Percentiles rank a stretch among this genome's conserved stretches.
These are phyloP conservation scores for Galaxea fascicularis DNA, from an alignment of 92 coral and sea anemone species.

Conservation along the genomic window DNA sequence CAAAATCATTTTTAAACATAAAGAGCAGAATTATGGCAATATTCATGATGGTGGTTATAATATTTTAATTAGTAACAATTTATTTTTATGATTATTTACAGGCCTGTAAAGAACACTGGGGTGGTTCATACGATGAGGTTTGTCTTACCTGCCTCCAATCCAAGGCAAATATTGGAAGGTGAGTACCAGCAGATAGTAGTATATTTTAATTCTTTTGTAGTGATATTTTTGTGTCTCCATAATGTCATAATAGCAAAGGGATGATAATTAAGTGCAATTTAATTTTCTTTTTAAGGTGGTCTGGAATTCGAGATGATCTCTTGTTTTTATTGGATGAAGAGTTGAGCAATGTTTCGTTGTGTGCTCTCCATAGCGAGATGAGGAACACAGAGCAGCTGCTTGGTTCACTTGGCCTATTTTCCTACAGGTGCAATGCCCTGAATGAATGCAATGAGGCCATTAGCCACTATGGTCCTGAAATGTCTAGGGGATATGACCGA, in stretches of 20 bases:
- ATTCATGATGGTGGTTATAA: too few species aligned
- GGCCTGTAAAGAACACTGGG: conserved; percentile 66
- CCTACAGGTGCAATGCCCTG: conserved; percentile 31
- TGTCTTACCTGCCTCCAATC: conserved; percentile 65
- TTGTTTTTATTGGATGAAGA: conserved; percentile 29
- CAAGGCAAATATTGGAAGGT: conserved; percentile 69
- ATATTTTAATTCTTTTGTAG: too few species aligned
- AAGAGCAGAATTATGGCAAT: too few species aligned
- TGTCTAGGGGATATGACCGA: conserved; percentile 40
- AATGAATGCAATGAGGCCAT: conserved; percentile 52
- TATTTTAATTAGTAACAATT: too few species aligned
- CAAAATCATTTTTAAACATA: too few species aligned
- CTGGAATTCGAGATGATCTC: conserved; percentile 62
- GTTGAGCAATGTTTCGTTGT: conserved; percentile 25
- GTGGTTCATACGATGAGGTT: conserved; percentile 62
- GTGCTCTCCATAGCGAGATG: conserved; percentile 62
- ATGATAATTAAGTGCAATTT: too few species aligned
- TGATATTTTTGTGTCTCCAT: too few species aligned
- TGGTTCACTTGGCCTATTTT: conserved; percentile 47
- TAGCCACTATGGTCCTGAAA: conserved; percentile 45
- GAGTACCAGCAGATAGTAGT: too few species aligned
- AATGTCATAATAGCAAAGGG: too few species aligned
- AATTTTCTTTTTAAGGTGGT: conserved; percentile 44
- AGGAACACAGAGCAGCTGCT: conserved; percentile 24
- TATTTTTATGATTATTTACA: too few species aligned